Evolutionary conservation across 2,797 vertebrate species (phyloP).

Genomic region (Xenopus petersii): DNA sequence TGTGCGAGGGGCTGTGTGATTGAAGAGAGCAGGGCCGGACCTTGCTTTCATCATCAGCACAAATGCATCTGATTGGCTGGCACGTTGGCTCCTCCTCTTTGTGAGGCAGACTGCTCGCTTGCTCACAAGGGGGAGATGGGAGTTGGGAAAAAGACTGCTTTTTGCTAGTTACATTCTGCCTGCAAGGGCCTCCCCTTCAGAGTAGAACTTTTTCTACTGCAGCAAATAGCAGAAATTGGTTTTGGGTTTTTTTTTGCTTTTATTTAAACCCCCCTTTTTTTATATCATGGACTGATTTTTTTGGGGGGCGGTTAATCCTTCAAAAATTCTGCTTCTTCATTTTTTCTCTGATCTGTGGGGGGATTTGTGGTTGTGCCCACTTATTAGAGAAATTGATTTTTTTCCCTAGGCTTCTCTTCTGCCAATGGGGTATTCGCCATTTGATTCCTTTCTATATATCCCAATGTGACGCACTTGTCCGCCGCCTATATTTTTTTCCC

Average conservation of each 20-base stretch:
- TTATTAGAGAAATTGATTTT: no score
- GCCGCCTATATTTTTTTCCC: no score
- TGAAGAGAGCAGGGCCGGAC: neutral
- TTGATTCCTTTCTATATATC: no score
- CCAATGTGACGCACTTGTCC: no score
- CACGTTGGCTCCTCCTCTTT: constrained; percentile 63
- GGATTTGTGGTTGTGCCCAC: neutral
- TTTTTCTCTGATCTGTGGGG: neutral
- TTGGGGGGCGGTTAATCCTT: no score
- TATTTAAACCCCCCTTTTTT: neutral
- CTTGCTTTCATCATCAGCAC: constrained; percentile 70
- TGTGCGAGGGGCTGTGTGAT: constrained; percentile 40
- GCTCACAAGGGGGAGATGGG: constrained; percentile 76
- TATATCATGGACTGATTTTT: neutral
- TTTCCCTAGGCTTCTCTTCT: no score
- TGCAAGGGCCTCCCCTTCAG: constrained; percentile 80
- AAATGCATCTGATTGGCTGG: constrained; percentile 52
- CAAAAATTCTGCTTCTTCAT: neutral
- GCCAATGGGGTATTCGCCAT: no score
- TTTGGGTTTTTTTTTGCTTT: neutral
- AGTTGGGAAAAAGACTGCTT: constrained; percentile 58
- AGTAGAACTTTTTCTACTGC: constrained; percentile 74
- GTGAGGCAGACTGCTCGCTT: constrained; percentile 70
- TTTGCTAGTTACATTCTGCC: constrained; percentile 74
- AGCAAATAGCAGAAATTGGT: constrained; percentile 64